These are phyloP conservation scores for Melopsittacus undulatus DNA, from an alignment of 2,797 vertebrate genomes.

Conservation along the genomic window DNA sequence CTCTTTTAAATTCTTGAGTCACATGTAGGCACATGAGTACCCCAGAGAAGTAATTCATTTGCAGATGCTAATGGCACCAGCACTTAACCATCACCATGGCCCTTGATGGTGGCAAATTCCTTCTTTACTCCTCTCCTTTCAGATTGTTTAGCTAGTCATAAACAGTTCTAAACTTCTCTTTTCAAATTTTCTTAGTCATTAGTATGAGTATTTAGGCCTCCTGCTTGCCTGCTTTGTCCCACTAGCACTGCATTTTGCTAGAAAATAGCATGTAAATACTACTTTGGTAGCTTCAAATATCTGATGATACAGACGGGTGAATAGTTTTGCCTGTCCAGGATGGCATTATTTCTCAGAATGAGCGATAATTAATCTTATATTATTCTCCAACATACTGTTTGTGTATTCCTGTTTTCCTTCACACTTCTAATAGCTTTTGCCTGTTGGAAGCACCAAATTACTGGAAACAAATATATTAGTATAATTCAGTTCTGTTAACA, in stretches of 20 bases:
- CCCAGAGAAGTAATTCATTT: background rate
- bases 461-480: background rate
- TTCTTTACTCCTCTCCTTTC: background rate
- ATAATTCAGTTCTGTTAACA: background rate
- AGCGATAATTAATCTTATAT: background rate
- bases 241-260: background rate
- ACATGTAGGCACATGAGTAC: too few species aligned
- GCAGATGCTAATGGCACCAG: background rate
- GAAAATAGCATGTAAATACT: background rate
- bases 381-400: background rate
- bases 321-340: background rate
- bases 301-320: background rate
- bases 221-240: background rate
- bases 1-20: background rate
- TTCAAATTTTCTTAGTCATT: accelerated
- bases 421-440: background rate
- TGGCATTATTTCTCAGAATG: background rate
- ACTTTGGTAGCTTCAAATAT: background rate
- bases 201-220: background rate
- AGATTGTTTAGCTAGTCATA: background rate
- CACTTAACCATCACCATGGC: accelerated
- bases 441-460: background rate
- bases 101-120: background rate
- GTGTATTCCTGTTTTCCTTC: background rate
- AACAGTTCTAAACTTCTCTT: background rate